phyloP scores from a whole-genome alignment of 1,140 invertebrate genomes.

The Elymnias hypermnestra region DNA sequence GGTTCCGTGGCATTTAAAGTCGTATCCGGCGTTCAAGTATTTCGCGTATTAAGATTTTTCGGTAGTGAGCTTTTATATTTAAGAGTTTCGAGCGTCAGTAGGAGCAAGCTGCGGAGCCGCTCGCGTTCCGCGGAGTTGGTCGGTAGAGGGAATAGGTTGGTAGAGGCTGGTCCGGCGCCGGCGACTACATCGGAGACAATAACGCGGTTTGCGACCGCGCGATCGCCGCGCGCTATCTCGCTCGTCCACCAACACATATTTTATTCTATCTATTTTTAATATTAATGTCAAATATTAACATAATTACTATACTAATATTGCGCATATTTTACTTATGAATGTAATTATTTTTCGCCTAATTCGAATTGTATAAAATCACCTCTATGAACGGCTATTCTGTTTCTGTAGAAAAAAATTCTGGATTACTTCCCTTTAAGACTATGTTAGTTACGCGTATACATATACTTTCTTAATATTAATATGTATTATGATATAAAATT shows the following conservation, averaged over 20 bases:
- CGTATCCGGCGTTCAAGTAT: conserved; percentile 33
- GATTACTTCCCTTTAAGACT: conserved; percentile 73
- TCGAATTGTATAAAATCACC: conserved; percentile 74
- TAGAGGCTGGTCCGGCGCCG: conserved; percentile 25
- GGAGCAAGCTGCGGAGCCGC: conserved; percentile 23
- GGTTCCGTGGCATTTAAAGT: conserved; percentile 36
- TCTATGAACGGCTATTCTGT: conserved; percentile 63
- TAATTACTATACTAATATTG: conserved; percentile 72
- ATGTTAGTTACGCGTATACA: conserved; percentile 71
- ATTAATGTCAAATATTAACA: conserved; percentile 75
- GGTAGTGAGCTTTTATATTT: conserved; percentile 45
- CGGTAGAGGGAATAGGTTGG: conserved; percentile 35
- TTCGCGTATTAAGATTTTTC: conserved; percentile 39
- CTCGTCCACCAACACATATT: conserved; percentile 74
- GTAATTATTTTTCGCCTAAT: conserved; percentile 74
- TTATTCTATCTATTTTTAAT: conserved; percentile 75
- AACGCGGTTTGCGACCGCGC: conserved; percentile 46
- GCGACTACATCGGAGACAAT: conserved; percentile 53
- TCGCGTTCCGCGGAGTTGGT: conserved; percentile 36
- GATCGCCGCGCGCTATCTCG: conserved; percentile 58
- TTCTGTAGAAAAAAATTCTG: conserved; percentile 68
- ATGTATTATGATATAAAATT: conserved; percentile 73
- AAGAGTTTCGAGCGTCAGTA: conserved; percentile 31
- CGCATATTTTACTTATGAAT: conserved; percentile 75
- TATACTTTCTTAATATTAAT: conserved; percentile 69